Base-by-base conservation (phyloP, 2,888 invertebrate species). In the Limnephilus marmoratus region DNA sequence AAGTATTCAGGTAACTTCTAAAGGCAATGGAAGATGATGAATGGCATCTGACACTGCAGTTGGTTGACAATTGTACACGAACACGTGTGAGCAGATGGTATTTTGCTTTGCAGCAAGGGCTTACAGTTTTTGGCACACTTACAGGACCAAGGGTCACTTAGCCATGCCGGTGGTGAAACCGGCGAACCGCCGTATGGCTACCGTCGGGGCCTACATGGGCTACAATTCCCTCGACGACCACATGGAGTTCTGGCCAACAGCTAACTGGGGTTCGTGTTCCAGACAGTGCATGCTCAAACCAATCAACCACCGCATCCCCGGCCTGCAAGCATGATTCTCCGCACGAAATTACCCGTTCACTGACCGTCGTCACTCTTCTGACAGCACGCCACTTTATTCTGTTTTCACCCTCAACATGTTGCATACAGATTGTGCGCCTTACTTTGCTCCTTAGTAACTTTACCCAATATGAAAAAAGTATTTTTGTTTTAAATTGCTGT, bases 251-350 rank as follows among this genome's bases (percentile, higher is more conserved):
- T 96, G 97, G 96, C 96, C 96, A 94, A 95, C 95, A 95, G 96
- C 97, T 94, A 96, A 97, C 95, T 97, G 97, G 97, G 97, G 97
- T 97, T 96, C 95, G 97, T 97, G 90, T 83, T 41, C 81, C 91
- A 90, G 45, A 90, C 88, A 91, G 93, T 92, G 92, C 92, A 93
- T 93, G 90, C 85, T 86, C 82, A 92, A 91, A 85, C 85, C 53
- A 82, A 82, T 80, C 24, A 7, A 53, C 24, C 2, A 53, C 90
- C 82, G 91, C 90, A 90, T 41, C 91, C 91, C 53, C 53, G 81
- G 85, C 31, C 85, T 89, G 91, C 83, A 90, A 85, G 92, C 53
- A 91, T 49, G 41, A 82, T 12, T 80, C 13, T 37, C 82, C 86
- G 86, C 86, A 87, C 41, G 18, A 80, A 68, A 81, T 68, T n/a